Conservation (phyloP, 2,888 invertebrate genomes). For the Creontiades dilutus region DNA sequence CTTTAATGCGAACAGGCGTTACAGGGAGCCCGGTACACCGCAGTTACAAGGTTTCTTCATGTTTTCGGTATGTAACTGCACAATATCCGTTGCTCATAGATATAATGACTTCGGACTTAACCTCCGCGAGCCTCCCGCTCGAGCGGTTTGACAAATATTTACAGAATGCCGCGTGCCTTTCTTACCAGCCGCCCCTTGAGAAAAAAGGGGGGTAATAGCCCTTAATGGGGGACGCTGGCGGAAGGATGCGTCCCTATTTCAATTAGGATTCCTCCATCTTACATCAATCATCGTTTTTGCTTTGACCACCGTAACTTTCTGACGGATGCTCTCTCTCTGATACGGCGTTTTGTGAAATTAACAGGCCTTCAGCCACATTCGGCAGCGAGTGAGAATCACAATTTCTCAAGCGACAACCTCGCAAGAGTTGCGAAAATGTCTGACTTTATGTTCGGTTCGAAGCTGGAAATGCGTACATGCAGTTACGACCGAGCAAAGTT, state of each 20-base stretch:
- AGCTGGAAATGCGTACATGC: background rate
- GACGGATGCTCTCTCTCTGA: conserved; percentile 46
- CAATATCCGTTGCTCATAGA: conserved; percentile 47
- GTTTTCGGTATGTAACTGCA: conserved; percentile 56
- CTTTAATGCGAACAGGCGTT: background rate
- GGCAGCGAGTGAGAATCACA: background rate
- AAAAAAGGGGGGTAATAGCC: conserved; percentile 64
- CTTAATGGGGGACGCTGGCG: conserved; percentile 63
- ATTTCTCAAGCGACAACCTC: background rate
- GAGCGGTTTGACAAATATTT: conserved; percentile 58
- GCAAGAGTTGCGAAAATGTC: background rate
- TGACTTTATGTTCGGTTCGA: conserved; percentile 8
- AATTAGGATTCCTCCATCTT: conserved; percentile 63
- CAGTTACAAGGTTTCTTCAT: conserved; percentile 52
- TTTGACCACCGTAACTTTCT: conserved; percentile 50
- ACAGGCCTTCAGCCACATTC: conserved; percentile 7
- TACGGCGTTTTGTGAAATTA: background rate
- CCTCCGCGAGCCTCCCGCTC: background rate
- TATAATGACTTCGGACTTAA: background rate
- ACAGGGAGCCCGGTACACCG: background rate
- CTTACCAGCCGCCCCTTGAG: conserved; percentile 48
- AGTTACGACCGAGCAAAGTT: background rate
- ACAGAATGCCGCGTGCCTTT: conserved; percentile 55
- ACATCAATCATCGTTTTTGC: conserved; percentile 65
- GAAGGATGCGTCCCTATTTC: conserved; percentile 67